phyloP scores from a whole-genome alignment of 2,888 invertebrate genomes.

The Hoplodrina ambigua region DNA sequence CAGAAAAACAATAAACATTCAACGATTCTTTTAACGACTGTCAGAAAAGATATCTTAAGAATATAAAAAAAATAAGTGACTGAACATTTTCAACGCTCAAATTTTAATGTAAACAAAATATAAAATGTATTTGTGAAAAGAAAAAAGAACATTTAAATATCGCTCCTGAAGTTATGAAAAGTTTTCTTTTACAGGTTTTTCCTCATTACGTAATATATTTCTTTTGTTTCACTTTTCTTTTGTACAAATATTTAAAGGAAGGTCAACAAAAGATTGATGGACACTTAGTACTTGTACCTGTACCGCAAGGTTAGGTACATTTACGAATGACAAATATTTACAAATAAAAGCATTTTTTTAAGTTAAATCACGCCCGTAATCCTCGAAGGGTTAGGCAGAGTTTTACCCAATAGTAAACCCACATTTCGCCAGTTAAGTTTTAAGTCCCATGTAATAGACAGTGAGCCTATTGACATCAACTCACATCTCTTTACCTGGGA shows the following conservation, averaged over 20 bases:
- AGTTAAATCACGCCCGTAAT: too few species aligned
- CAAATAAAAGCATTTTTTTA: neutral
- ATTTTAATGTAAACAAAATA: slow-evolving; percentile 25
- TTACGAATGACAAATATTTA: slow-evolving; percentile 1
- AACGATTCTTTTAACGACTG: neutral
- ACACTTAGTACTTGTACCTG: neutral
- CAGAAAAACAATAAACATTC: neutral
- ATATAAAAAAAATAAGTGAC: neutral
- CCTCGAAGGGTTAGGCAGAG: too few species aligned
- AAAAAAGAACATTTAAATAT: slow-evolving; percentile 40
- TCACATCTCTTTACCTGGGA: too few species aligned
- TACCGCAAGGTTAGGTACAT: neutral
- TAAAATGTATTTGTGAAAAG: slow-evolving; percentile 12
- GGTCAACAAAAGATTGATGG: slow-evolving; percentile 22
- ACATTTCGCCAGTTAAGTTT: too few species aligned
- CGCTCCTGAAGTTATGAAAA: slow-evolving; percentile 30
- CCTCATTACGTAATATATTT: slow-evolving; percentile 40
- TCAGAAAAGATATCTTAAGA: neutral
- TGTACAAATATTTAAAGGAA: slow-evolving; percentile 28
- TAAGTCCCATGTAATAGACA: too few species aligned
- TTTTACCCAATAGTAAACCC: too few species aligned
- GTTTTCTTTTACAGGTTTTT: slow-evolving; percentile 35
- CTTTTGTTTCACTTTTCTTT: slow-evolving; percentile 43
- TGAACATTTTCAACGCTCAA: slow-evolving; percentile 22
- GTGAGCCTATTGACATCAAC: too few species aligned